Evolutionary conservation across 2,888 invertebrate species (phyloP).

Genomic region (Calliscelio sp.): DNA sequence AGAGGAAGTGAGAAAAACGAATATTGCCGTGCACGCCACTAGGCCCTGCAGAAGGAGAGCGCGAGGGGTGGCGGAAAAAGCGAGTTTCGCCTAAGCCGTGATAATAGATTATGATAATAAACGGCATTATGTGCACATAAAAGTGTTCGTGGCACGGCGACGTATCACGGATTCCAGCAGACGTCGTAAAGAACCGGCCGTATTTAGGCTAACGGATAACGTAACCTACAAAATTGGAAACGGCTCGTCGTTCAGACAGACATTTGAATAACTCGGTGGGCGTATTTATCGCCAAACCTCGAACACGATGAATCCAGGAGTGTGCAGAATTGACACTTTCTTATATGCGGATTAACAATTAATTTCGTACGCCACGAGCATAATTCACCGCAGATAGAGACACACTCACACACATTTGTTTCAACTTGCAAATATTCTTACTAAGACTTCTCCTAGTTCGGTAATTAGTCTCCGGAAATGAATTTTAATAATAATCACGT

Average conservation of each 20-base stretch:
- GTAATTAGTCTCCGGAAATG: slow-evolving; percentile 65
- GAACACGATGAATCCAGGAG: slow-evolving; percentile 19
- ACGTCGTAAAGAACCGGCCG: slow-evolving; percentile 70
- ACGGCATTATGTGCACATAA: slow-evolving; percentile 83
- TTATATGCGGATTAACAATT: slow-evolving; percentile 43
- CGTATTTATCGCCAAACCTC: slow-evolving; percentile 57
- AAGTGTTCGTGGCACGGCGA: slow-evolving; percentile 42
- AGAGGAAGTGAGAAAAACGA: not conserved
- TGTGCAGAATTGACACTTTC: slow-evolving; percentile 55
- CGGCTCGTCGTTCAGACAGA: slow-evolving; percentile 24
- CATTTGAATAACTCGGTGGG: slow-evolving; percentile 69
- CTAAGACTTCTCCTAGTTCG: slow-evolving; percentile 15
- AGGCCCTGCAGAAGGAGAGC: no score
- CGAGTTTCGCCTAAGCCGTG: slow-evolving; percentile 79
- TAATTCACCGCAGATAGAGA: no score
- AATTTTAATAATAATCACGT: slow-evolving; percentile 63
- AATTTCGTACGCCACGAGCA: slow-evolving; percentile 40
- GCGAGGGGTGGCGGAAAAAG: slow-evolving; percentile 56
- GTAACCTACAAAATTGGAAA: slow-evolving; percentile 73
- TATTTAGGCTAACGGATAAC: slow-evolving; percentile 71
- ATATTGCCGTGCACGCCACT: slow-evolving; percentile 2
- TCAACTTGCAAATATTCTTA: slow-evolving; percentile 13
- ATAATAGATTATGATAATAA: slow-evolving; percentile 85
- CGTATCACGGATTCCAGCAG: slow-evolving; percentile 58
- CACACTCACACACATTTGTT: slow-evolving; percentile 1